A percentile compares a stretch with the other conserved stretches of the same genome.
phyloP scores from a whole-genome alignment of 64 coral and sea anemone species.

The Stichodactyla mertensii region DNA sequence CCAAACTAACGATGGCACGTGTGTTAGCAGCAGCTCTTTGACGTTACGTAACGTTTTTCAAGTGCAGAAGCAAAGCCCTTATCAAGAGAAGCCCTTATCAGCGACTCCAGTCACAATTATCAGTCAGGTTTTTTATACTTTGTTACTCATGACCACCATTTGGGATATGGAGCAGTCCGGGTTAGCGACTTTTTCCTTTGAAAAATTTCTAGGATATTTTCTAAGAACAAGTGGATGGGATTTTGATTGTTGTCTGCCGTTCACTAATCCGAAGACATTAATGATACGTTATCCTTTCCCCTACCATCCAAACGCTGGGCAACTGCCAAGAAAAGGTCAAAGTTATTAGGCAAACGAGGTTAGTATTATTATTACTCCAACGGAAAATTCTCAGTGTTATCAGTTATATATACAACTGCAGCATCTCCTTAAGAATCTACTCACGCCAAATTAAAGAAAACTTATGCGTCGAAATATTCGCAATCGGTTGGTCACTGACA shows the following conservation, averaged over 20 bases:
- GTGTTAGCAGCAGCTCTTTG: too few species aligned
- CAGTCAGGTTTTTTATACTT: too few species aligned
- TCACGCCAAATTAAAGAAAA: not conserved
- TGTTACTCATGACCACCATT: too few species aligned
- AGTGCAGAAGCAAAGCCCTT: too few species aligned
- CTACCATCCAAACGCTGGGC: not conserved
- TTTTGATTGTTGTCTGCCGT: not conserved
- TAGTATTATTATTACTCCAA: not conserved
- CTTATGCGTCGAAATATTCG: not conserved
- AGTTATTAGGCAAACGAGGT: not conserved
- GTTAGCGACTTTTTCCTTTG: too few species aligned
- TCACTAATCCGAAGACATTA: not conserved
- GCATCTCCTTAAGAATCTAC: not conserved
- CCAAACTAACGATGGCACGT: too few species aligned
- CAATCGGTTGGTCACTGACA: not conserved
- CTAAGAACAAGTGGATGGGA: too few species aligned
- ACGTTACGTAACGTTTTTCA: too few species aligned
- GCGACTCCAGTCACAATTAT: too few species aligned
- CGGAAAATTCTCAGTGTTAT: not conserved
- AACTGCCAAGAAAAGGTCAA: conserved; percentile 12
- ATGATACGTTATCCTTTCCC: not conserved
- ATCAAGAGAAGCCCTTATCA: too few species aligned
- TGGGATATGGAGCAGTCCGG: too few species aligned
- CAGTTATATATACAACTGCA: not conserved
- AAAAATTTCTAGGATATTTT: too few species aligned